A percentile compares a stretch with the other conserved stretches of the same genome.
phyloP scores from a whole-genome alignment of 2,888 invertebrate species.

The Drosophila kanekoi region DNA sequence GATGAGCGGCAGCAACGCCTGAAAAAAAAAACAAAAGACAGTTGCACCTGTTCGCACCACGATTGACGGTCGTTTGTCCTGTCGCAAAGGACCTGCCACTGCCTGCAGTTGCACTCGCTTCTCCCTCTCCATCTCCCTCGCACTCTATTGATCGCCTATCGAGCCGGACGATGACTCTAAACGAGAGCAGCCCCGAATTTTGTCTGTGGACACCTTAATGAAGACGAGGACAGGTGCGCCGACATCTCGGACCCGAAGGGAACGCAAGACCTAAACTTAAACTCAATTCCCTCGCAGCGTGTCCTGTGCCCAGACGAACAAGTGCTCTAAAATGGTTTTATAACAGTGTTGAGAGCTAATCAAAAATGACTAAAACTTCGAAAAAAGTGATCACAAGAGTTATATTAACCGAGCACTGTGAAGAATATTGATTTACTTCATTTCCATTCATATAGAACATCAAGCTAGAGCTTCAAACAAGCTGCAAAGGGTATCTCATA shows the following conservation, averaged over 20 bases:
- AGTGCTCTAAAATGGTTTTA: too few species aligned
- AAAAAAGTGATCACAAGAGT: too few species aligned
- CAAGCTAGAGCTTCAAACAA: too few species aligned
- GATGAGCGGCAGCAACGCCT: slow-evolving; percentile 28
- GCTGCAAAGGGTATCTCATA: too few species aligned
- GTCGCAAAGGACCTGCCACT: slow-evolving; percentile 33
- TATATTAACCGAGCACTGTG: too few species aligned
- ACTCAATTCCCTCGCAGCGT: slow-evolving; percentile 12
- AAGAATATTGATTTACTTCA: too few species aligned
- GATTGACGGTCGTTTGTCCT: slow-evolving; percentile 45
- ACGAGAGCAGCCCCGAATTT: slow-evolving; percentile 34
- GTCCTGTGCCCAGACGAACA: background rate
- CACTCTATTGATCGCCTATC: slow-evolving; percentile 63
- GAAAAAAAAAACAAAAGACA: slow-evolving; percentile 3
- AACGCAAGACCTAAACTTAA: slow-evolving; percentile 5
- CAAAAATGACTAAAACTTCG: too few species aligned
- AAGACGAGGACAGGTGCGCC: slow-evolving; percentile 65
- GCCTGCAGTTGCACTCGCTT: background rate
- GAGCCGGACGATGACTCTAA: slow-evolving; percentile 43
- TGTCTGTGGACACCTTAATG: slow-evolving; percentile 51
- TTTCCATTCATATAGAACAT: too few species aligned
- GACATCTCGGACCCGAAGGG: slow-evolving; percentile 10
- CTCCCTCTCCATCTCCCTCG: background rate
- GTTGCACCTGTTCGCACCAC: slow-evolving; percentile 61
- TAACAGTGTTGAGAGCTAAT: too few species aligned